phyloP scores from a whole-genome alignment of 2,797 vertebrate genomes.

The Pteropus rufus region DNA sequence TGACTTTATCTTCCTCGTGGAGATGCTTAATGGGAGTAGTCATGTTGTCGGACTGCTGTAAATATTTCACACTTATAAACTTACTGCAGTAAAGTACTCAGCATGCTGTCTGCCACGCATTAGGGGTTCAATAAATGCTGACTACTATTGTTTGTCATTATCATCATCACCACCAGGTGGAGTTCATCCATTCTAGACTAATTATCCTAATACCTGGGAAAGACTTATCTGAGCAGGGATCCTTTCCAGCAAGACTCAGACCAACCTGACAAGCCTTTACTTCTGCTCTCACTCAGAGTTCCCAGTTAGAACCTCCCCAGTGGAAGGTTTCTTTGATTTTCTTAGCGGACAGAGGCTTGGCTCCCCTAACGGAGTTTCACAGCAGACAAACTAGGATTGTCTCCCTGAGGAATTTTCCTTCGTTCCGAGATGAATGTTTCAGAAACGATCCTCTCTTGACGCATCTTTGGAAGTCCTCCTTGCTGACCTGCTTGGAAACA shows the following conservation, averaged over 20 bases:
- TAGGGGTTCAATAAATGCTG: neutral
- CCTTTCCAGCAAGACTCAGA: neutral
- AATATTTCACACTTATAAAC: neutral
- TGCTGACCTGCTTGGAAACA: neutral
- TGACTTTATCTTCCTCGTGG: neutral
- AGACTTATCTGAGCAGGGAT: neutral
- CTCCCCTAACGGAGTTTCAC: conserved; percentile 2
- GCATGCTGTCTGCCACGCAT: neutral
- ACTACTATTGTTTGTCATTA: neutral
- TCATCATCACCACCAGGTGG: neutral
- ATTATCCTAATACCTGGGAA: neutral
- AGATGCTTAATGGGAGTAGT: too few relatives aligned
- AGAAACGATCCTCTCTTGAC: conserved; percentile 28
- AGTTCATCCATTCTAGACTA: neutral
- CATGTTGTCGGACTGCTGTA: neutral
- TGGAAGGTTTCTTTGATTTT: neutral
- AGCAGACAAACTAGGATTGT: neutral
- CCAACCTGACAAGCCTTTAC: neutral
- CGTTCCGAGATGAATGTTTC: conserved; percentile 50
- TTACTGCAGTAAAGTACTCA: neutral
- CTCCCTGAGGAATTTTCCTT: conserved; percentile 28
- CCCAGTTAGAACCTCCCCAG: neutral
- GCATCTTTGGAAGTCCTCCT: conserved; percentile 16
- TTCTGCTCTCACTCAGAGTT: neutral
- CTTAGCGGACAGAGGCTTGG: neutral